Evolutionary conservation across 2,888 invertebrate genomes (phyloP), one percentile per base, ranked within the genome.

Genomic region (Vandiemenella viatica): DNA sequence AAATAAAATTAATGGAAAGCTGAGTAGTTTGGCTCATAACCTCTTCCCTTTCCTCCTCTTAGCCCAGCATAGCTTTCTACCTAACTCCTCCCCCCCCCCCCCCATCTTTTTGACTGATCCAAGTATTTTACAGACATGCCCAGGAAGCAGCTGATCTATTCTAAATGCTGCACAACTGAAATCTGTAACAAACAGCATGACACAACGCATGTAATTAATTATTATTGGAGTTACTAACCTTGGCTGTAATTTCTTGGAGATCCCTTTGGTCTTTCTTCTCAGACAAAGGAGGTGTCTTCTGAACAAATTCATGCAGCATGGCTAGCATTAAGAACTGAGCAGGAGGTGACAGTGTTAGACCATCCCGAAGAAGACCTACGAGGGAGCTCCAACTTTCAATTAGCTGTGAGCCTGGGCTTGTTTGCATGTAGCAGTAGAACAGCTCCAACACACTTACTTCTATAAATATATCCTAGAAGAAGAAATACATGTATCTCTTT

Each of bases 401-500:
- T 18, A 89, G 68, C 58, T 83, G 83, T 5, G 76, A 73, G 1
- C 77, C 74, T 0, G 79, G 75, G 6, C 80, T 76, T n/a, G 55
- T 55, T 46, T 59, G 59, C 21, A 74, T 64, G 60, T 73, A 76
- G 46, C 80, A 77, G 61, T 83, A 83, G 63, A 90, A 81, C 54
- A 90, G 71, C 68, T 91, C 89, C 52, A 91, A 66, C 50, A 87
- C 76, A 45, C 83, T 81, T 17, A 89, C 86, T 65, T 89, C 89
- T 53, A 88, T 71, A 1, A 69, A 65, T 45, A 67, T 58, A 43
- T 63, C 65, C 67, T 70, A 62, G 8, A 59, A 58, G 50, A 49
- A 38, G 16, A 23, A 23, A 8, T 10, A 8, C 26, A 23, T 8
- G 10, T 23, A 8, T 8, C 26, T 8, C 10, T 8, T 23, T 6